Percentiles rank a stretch among this genome's conserved stretches.
These are phyloP conservation scores for Phaethon lepturus DNA, from an alignment of 2,113 vertebrate species.

Conservation along the genomic window DNA sequence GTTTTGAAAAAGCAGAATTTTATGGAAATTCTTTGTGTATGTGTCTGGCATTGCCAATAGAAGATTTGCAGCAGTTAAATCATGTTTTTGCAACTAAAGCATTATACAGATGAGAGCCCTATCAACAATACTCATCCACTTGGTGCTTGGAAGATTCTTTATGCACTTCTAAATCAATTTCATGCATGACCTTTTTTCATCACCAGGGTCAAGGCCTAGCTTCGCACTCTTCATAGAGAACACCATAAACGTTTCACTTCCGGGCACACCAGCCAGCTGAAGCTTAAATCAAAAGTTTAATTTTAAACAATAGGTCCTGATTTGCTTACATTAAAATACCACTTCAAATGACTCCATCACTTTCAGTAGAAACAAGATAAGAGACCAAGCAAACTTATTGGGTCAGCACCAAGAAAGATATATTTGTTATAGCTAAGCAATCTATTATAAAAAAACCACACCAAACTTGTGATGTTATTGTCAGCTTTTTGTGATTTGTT, in stretches of 20 bases:
- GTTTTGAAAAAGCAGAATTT: not conserved
- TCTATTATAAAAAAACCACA: not conserved
- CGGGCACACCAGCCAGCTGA: not conserved
- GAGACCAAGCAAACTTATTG: not conserved
- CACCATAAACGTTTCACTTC: conserved; percentile 3
- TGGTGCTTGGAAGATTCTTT: conserved; percentile 25
- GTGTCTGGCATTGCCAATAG: conserved; percentile 1
- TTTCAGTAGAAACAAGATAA: not conserved
- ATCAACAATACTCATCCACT: conserved; percentile 20
- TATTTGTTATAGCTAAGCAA: not conserved
- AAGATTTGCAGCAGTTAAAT: conserved; percentile 6
- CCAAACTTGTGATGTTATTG: not conserved
- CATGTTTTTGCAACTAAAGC: conserved; percentile 1
- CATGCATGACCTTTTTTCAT: conserved; percentile 49
- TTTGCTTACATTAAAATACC: not conserved
- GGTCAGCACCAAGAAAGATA: not conserved
- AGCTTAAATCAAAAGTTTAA: not conserved
- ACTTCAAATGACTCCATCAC: not conserved
- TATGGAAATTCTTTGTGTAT: not conserved
- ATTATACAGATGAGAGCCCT: not conserved
- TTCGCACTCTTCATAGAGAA: not conserved
- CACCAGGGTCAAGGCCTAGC: conserved; percentile 65
- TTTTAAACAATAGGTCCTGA: not conserved
- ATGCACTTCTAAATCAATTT: conserved; percentile 74
- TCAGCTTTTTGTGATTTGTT: not conserved